A percentile compares a stretch with the other conserved stretches of the same genome.
Evolutionary conservation across 2,797 vertebrate species (phyloP).

Genomic region (Austrolebias charrua): DNA sequence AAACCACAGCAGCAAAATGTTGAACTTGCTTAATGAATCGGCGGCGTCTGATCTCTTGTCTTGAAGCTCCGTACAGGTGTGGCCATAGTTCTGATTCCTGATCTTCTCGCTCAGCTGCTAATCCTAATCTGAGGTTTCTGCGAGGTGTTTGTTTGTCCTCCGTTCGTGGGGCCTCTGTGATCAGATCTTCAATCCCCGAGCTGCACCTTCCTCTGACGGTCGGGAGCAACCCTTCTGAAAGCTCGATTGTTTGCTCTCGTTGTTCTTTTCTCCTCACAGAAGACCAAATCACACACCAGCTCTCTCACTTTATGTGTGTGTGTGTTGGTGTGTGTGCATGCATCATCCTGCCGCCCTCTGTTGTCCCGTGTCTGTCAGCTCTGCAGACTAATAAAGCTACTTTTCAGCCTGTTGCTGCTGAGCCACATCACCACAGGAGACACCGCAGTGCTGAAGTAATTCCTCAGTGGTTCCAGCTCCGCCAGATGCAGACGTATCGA

Average conservation of each 20-base stretch:
- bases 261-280: slow-evolving; percentile 11
- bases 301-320: not conserved
- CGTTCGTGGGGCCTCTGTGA: slow-evolving; percentile 7
- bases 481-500: slow-evolving; percentile 27
- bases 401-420: slow-evolving; percentile 55
- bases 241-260: slow-evolving; percentile 32
- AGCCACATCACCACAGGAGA: slow-evolving; percentile 59
- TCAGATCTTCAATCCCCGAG: slow-evolving; percentile 16
- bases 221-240: slow-evolving; percentile 35
- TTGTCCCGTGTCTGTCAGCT: slow-evolving; percentile 39
- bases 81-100: slow-evolving; percentile 16
- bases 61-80: slow-evolving; percentile 53
- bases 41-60: slow-evolving; percentile 54
- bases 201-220: slow-evolving; percentile 20
- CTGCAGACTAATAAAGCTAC: slow-evolving; percentile 57
- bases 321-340: not conserved
- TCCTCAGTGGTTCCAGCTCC: slow-evolving; percentile 49
- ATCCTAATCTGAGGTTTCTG: slow-evolving; percentile 21
- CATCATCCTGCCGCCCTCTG: slow-evolving; percentile 35
- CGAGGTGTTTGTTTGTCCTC: slow-evolving; percentile 20
- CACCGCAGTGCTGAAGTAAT: slow-evolving; percentile 50
- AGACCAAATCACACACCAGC: slow-evolving; percentile 17
- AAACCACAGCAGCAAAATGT: slow-evolving; percentile 59
- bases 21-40: slow-evolving; percentile 62
- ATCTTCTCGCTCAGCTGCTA: not conserved